Evolutionary conservation across 2,797 vertebrate genomes (phyloP), one percentile per base, ranked within the genome.

Genomic region (Macroramphosus scolopax): DNA sequence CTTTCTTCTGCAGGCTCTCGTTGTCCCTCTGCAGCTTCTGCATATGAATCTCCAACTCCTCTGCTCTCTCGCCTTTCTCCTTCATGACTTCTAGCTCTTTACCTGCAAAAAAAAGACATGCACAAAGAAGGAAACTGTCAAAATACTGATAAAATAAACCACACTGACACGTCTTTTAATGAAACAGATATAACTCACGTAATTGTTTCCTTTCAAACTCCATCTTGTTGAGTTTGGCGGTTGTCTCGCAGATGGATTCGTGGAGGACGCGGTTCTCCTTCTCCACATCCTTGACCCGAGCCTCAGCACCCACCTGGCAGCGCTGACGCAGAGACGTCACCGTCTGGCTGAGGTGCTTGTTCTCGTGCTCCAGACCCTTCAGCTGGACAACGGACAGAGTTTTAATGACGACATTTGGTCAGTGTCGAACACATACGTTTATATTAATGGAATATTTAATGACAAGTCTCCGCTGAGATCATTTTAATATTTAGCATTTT

Each of bases 251-350:
- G 70, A 98, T 95, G 44, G 95, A 97, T 60, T 99, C 96, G 1
- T 99, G 95, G 16, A 99, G 93, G 52, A 97, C 86, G 17, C 94
- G 92, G 46, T 99, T 99, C 77, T 99, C 97, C 68, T 96, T 96
- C 74, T 99, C 96, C 51, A 97, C 93, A 40, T 98, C 97, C 69
- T 94, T 97, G 53, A 97, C 92, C 17, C 95, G 92, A 0, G 96
- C 95, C 80, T 99, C 97, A 0, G 94, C 90, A 14, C 95, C 91
- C 33, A 98, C 94, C 82, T 98, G 95, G 12, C 92, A 95, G 12
- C 96, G 93, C 65, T 98, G 95, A 28, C 96, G 89, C 50, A 99
- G 86, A 4, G 94, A 94, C 6, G 91, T 56, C 50, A 98, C 86
- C 0, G 95, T 97, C 84, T 95, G 93, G 79, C 91, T 92, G 68